Evolutionary conservation across 2,797 vertebrate species (phyloP).

Genomic region (Leuciscus waleckii): DNA sequence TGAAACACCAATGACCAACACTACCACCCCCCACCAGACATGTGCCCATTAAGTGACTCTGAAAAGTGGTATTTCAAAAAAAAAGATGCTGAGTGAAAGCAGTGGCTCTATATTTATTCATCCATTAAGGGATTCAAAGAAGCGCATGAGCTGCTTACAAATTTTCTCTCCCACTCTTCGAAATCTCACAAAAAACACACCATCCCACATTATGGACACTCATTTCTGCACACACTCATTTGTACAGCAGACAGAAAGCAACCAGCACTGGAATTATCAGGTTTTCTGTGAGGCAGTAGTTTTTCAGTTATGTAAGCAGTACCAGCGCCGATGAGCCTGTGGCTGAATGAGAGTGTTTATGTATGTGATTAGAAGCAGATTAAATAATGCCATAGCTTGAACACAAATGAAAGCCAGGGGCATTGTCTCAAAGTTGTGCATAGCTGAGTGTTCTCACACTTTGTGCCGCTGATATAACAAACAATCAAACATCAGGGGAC

Average conservation of each 20-base stretch:
- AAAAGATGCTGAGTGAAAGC: slow-evolving; percentile 16
- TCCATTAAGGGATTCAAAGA: slow-evolving; percentile 32
- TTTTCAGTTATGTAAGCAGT: slow-evolving; percentile 69
- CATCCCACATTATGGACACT: slow-evolving; percentile 20
- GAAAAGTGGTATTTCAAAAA: neutral
- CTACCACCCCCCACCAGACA: slow-evolving; percentile 59
- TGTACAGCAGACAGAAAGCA: neutral
- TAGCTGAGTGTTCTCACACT: slow-evolving; percentile 19
- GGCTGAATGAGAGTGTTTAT: slow-evolving; percentile 42
- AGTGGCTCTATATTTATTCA: slow-evolving; percentile 38
- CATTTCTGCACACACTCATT: neutral
- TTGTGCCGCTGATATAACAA: neutral
- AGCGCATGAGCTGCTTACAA: slow-evolving; percentile 11
- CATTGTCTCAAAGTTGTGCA: neutral
- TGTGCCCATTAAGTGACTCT: slow-evolving; percentile 66
- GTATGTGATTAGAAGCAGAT: slow-evolving; percentile 41
- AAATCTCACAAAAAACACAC: slow-evolving; percentile 18
- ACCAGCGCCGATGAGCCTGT: slow-evolving; percentile 63
- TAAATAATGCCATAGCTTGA: slow-evolving; percentile 42
- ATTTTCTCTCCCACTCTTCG: slow-evolving; percentile 41
- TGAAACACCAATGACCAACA: slow-evolving; percentile 70
- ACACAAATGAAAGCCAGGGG: slow-evolving; percentile 21
- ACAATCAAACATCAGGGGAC: slow-evolving; percentile 12
- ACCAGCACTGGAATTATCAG: slow-evolving; percentile 15
- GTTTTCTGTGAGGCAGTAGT: neutral